Evolutionary conservation across 2,888 invertebrate species (phyloP).

Genomic region (Monopis laevigella): DNA sequence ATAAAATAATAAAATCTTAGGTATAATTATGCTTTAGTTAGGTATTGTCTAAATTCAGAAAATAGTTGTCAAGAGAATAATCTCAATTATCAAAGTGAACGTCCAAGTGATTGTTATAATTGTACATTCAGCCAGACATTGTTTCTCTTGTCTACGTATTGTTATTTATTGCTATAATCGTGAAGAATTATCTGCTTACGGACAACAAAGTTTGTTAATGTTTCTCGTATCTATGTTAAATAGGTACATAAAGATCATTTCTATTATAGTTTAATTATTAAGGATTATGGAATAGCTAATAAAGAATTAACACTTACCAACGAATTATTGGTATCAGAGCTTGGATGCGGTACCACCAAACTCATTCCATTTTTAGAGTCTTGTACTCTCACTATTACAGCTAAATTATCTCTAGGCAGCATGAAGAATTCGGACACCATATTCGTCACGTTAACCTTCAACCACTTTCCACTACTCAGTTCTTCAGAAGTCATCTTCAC

Average conservation of each 20-base stretch:
- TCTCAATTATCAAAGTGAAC: no score
- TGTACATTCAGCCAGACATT: slow-evolving; percentile 2
- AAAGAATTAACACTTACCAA: slow-evolving; percentile 55
- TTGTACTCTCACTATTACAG: slow-evolving; percentile 77
- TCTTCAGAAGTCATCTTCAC: slow-evolving; percentile 60
- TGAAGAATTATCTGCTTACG: no score
- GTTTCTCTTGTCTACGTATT: no score
- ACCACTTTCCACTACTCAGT: slow-evolving; percentile 71
- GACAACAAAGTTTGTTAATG: no score
- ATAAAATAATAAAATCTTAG: neutral
- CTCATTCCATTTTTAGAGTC: slow-evolving; percentile 69
- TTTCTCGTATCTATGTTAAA: no score
- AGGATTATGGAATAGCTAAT: no score
- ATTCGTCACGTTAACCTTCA: slow-evolving; percentile 77
- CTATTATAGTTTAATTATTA: no score
- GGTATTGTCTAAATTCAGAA: no score
- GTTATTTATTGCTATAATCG: no score
- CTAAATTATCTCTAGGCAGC: slow-evolving; percentile 77
- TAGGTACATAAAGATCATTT: no score
- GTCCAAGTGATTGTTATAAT: no score
- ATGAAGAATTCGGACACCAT: slow-evolving; percentile 83
- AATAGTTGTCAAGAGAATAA: no score
- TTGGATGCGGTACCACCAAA: slow-evolving; percentile 75
- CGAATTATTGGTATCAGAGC: slow-evolving; percentile 60
- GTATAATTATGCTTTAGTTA: neutral